phyloP scores from a whole-genome alignment of 2,113 vertebrate genomes.

The Myiagra hebetior region DNA sequence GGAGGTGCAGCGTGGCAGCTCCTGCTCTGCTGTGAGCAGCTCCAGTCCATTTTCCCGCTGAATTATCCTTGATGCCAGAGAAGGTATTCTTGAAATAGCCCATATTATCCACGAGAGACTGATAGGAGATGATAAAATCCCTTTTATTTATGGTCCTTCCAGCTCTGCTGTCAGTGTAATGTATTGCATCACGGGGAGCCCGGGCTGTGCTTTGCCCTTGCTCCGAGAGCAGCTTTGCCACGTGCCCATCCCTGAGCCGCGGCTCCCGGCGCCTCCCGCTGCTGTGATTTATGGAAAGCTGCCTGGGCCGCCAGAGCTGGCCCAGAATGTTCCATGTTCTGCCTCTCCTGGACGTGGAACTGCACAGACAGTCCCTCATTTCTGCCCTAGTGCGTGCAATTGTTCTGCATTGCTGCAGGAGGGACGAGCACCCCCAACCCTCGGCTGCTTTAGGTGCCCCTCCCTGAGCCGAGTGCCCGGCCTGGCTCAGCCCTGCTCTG shows the following conservation, averaged over 20 bases:
- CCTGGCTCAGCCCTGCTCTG: background rate
- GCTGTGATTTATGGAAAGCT: background rate
- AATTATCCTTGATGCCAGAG: background rate
- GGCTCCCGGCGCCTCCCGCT: background rate
- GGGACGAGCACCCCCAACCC: background rate
- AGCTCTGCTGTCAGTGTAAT: background rate
- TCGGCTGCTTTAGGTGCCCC: fast-evolving
- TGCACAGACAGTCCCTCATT: fast-evolving
- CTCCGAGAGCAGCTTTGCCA: background rate
- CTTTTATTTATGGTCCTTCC: background rate
- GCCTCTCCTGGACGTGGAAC: background rate
- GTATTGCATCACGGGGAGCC: background rate
- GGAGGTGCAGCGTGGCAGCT: background rate
- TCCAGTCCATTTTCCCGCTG: background rate
- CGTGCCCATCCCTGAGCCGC: background rate
- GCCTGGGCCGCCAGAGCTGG: background rate
- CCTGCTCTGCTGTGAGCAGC: background rate
- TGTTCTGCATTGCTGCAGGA: fast-evolving
- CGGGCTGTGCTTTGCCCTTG: background rate
- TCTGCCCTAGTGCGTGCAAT: fast-evolving
- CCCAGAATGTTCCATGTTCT: background rate
- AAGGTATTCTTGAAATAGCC: background rate
- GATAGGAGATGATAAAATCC: background rate
- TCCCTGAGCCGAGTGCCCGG: background rate
- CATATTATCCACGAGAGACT: background rate